Percentiles rank a stretch among this genome's conserved stretches.
phyloP scores from a whole-genome alignment of 2,113 vertebrate genomes.

The Macrotus californicus region DNA sequence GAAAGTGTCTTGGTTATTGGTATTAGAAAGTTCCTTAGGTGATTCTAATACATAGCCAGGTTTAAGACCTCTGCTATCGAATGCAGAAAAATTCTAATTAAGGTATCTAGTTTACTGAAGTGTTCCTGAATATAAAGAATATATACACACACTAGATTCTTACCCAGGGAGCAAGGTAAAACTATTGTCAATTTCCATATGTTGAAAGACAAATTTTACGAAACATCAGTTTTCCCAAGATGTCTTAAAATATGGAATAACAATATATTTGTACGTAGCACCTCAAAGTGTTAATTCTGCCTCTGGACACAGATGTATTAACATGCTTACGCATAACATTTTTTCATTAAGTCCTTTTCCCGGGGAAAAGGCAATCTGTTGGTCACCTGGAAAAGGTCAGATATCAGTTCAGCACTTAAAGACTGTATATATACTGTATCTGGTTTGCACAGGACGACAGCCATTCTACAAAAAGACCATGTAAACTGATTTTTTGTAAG shows the following conservation, averaged over 20 bases:
- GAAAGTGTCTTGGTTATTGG: neutral
- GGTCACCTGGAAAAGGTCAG: neutral
- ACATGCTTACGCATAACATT: neutral
- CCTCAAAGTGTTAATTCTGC: neutral
- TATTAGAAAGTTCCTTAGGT: neutral
- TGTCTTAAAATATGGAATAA: neutral
- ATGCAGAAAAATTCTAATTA: constrained; percentile 8
- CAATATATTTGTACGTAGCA: neutral
- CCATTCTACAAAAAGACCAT: neutral
- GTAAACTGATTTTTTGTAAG: neutral
- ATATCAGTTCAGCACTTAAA: constrained; percentile 19
- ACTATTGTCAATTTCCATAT: neutral
- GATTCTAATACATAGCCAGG: neutral
- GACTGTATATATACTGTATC: neutral
- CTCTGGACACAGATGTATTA: neutral
- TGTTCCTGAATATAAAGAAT: constrained; percentile 11
- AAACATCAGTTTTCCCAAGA: neutral
- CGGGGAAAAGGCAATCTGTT: neutral
- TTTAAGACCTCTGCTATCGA: neutral
- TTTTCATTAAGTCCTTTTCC: constrained; percentile 20
- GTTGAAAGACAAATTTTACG: constrained; percentile 11
- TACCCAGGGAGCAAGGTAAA: neutral
- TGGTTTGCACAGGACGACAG: neutral
- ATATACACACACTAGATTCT: neutral
- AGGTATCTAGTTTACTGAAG: neutral